These are phyloP conservation scores for Taeniopygia guttata DNA, from an alignment of 2,797 vertebrate species.

Conservation along the genomic window DNA sequence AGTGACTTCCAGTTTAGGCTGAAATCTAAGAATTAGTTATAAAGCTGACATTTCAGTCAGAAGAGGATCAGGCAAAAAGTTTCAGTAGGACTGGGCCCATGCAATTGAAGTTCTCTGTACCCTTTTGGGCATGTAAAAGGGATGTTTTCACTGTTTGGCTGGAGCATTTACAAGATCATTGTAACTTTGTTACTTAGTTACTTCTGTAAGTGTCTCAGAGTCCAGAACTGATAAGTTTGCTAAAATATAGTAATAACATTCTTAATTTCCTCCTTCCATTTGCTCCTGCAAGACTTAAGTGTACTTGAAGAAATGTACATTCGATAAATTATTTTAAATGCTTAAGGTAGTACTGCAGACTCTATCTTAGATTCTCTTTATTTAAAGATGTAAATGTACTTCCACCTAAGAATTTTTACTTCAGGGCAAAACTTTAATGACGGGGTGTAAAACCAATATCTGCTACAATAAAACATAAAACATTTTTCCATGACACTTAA, in stretches of 20 bases:
- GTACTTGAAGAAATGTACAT: background rate
- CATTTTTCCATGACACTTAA: constrained; percentile 62
- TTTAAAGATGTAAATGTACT: constrained; percentile 30
- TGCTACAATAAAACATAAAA: constrained; percentile 51
- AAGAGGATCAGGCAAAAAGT: background rate
- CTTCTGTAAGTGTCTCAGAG: background rate
- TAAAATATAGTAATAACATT: background rate
- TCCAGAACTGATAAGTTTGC: background rate
- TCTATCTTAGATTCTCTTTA: background rate
- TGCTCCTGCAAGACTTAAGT: background rate
- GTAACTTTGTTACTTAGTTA: background rate
- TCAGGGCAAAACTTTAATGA: constrained; percentile 36
- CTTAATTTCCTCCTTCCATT: background rate
- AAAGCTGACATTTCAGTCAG: background rate
- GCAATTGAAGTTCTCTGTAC: background rate
- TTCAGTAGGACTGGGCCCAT: background rate
- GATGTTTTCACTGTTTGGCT: background rate
- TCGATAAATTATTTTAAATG: background rate
- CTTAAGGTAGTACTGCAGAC: background rate
- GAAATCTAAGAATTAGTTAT: background rate
- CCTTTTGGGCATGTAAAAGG: background rate
- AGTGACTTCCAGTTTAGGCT: background rate
- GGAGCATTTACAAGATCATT: background rate
- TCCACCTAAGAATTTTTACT: constrained; percentile 59
- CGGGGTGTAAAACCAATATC: constrained; percentile 42